Conservation (phyloP, 2,113 vertebrate species). For the Macrotus californicus region DNA sequence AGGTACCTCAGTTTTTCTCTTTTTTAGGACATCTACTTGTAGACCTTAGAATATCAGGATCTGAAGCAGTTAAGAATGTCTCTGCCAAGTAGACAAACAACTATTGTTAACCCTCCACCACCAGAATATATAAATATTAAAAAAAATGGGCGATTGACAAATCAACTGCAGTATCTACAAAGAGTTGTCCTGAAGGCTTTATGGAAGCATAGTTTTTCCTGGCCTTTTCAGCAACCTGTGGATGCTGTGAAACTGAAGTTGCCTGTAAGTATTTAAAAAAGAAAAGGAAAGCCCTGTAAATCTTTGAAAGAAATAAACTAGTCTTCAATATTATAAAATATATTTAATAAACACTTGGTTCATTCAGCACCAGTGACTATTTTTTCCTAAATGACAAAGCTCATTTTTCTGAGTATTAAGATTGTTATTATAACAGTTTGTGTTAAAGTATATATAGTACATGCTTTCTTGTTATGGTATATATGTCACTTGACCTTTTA, state of each 20-base stretch:
- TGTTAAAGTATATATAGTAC: not conserved
- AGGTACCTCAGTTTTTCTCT: not conserved
- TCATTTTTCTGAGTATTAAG: not conserved
- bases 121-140: constrained; percentile 86
- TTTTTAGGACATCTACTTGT: constrained; percentile 31
- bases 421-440: not conserved
- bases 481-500: not conserved
- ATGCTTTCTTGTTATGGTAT: not conserved
- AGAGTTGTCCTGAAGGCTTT: constrained; percentile 88
- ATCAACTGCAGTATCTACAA: constrained; percentile 92
- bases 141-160: constrained; percentile 85
- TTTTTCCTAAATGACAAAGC: not conserved
- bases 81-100: constrained; percentile 67
- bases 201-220: constrained; percentile 91
- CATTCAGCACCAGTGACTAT: not conserved
- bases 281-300: not conserved
- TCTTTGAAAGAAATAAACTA: not conserved
- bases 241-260: constrained; percentile 89
- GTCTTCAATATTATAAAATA: not conserved
- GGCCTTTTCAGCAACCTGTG: constrained; percentile 95
- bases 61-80: constrained; percentile 79
- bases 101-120: constrained; percentile 87
- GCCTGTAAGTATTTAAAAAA: constrained; percentile 84
- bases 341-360: not conserved
- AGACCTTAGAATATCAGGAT: constrained; percentile 33